A percentile compares a stretch with the other conserved stretches of the same genome.
Conservation (phyloP, 2,113 vertebrate species). For the Colistium nudipinnis region DNA sequence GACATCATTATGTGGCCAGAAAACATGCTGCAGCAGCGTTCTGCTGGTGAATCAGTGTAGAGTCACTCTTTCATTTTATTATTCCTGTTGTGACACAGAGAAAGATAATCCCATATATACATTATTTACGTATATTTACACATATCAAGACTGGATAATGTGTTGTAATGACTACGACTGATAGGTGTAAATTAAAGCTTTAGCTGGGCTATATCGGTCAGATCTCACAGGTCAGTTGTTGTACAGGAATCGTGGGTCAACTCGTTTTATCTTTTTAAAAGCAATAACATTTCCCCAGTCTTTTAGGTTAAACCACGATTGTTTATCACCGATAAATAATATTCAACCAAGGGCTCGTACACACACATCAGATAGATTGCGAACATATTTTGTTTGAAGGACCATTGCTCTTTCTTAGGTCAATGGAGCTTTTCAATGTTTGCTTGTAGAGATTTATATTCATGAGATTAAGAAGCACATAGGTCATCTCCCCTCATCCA, state of each 20-base stretch:
- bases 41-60: constrained; percentile 10
- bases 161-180: too few relatives aligned
- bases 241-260: neutral
- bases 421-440: constrained; percentile 4
- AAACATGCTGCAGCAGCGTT: constrained; percentile 25
- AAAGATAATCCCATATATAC: neutral
- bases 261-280: neutral
- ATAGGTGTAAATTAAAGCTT: too few relatives aligned
- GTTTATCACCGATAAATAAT: neutral
- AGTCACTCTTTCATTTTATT: neutral
- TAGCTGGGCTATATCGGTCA: neutral
- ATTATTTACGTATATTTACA: neutral
- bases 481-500: neutral
- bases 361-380: too few relatives aligned
- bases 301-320: neutral
- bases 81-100: neutral
- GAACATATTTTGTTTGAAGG: too few relatives aligned
- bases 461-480: neutral
- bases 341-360: neutral
- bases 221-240: neutral
- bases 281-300: neutral
- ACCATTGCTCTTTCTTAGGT: neutral
- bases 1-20: constrained; percentile 20
- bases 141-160: too few relatives aligned
- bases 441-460: neutral